A percentile compares a stretch with the other conserved stretches of the same genome.
phyloP scores from a whole-genome alignment of 2,888 invertebrate genomes.

The Acleris sparsana region DNA sequence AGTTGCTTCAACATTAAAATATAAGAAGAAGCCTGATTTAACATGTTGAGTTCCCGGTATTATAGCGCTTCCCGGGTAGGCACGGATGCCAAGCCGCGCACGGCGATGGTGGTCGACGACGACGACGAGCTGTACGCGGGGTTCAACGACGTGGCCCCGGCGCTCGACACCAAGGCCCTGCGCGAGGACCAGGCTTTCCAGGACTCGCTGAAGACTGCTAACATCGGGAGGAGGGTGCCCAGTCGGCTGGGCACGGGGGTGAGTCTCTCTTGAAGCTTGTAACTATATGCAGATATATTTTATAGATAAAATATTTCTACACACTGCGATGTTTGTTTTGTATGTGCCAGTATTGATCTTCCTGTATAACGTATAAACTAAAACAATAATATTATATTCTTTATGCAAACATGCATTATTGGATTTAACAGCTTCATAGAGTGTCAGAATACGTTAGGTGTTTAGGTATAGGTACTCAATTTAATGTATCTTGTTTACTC shows the following conservation, averaged over 20 bases:
- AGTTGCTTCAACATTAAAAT: background rate
- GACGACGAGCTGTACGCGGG: slow-evolving; percentile 87
- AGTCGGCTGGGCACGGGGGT: slow-evolving; percentile 78
- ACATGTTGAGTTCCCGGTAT: slow-evolving; percentile 73
- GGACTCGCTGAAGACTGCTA: slow-evolving; percentile 89
- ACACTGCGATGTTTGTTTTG: too few species aligned
- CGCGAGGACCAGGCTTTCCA: slow-evolving; percentile 89
- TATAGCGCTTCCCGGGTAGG: slow-evolving; percentile 70
- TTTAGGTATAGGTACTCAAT: too few species aligned
- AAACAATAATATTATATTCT: too few species aligned
- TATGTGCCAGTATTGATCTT: too few species aligned
- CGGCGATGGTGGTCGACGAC: slow-evolving; percentile 71
- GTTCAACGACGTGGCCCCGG: slow-evolving; percentile 87
- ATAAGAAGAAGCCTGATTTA: slow-evolving; percentile 30
- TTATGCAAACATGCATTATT: too few species aligned
- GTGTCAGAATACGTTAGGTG: too few species aligned
- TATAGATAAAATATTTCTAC: background rate
- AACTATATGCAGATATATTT: background rate
- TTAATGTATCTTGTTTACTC: too few species aligned
- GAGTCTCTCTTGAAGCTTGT: slow-evolving; percentile 39
- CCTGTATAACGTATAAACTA: too few species aligned
- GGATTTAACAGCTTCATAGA: too few species aligned
- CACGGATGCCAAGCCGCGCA: slow-evolving; percentile 68
- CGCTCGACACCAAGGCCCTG: slow-evolving; percentile 86
- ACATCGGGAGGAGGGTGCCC: slow-evolving; percentile 87